Conservation (phyloP, 2,888 invertebrate genomes). For the Pristionchus mayeri region DNA sequence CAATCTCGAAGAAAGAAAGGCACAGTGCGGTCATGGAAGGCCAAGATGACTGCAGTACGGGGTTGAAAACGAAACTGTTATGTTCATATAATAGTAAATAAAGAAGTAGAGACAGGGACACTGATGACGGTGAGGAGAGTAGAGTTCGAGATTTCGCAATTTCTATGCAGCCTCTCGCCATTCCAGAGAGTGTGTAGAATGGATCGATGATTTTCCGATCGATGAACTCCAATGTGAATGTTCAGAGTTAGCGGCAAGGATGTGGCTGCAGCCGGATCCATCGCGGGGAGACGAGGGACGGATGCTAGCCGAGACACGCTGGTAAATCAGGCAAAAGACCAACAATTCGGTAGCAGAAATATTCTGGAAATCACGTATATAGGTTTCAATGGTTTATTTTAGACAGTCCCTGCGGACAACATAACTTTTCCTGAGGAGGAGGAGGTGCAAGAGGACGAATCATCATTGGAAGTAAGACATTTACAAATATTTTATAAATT, state of each 20-base stretch:
- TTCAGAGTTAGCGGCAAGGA: slow-evolving; percentile 9
- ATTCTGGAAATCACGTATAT: too few relatives aligned
- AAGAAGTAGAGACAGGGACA: too few relatives aligned
- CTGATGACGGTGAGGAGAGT: too few relatives aligned
- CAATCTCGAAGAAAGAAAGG: background rate
- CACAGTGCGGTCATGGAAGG: background rate
- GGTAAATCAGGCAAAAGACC: background rate
- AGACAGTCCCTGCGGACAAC: slow-evolving; percentile 10
- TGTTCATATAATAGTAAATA: too few relatives aligned
- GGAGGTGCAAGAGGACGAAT: slow-evolving; percentile 40
- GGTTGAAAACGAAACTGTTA: too few relatives aligned
- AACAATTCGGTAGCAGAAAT: too few relatives aligned
- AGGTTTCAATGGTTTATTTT: background rate
- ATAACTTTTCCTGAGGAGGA: background rate
- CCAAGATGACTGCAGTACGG: too few relatives aligned
- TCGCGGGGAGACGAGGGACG: background rate
- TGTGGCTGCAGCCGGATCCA: background rate
- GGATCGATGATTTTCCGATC: too few relatives aligned
- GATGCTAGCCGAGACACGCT: slow-evolving; percentile 9
- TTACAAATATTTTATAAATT: background rate
- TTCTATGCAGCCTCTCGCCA: slow-evolving; percentile 4
- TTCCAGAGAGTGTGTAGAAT: too few relatives aligned
- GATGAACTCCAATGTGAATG: too few relatives aligned
- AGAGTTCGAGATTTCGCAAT: background rate
- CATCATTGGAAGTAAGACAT: background rate